Evolutionary conservation across 2,797 vertebrate species (phyloP).

Genomic region (Australoheros facetus): DNA sequence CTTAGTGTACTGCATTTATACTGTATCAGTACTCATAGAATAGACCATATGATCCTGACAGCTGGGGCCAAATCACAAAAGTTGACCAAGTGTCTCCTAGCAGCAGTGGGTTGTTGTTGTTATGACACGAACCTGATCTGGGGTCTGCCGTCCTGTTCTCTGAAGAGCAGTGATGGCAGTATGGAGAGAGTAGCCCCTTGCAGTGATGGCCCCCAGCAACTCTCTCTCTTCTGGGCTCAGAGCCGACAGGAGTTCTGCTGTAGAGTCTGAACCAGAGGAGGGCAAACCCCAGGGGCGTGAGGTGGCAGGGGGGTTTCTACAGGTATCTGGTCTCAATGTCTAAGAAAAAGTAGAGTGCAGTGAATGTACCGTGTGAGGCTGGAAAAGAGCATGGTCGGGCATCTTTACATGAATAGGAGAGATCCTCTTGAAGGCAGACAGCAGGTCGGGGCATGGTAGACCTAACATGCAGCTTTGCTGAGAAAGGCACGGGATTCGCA

Average conservation of each 20-base stretch:
- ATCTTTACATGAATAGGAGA: background rate
- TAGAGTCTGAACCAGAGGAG: conserved; percentile 73
- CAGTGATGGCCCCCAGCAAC: conserved; percentile 85
- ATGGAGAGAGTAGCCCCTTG: conserved; percentile 85
- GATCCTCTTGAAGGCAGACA: background rate
- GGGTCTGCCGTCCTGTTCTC: conserved; percentile 86
- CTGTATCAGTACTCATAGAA: background rate
- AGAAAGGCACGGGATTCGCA: conserved; percentile 42
- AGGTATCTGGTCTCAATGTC: conserved; percentile 79
- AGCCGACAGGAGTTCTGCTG: conserved; percentile 86
- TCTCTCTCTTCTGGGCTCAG: conserved; percentile 90
- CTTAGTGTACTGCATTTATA: conserved; percentile 25
- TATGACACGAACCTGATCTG: conserved; percentile 54
- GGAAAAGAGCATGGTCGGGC: background rate
- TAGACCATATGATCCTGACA: background rate
- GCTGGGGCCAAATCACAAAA: background rate
- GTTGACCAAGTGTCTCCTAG: background rate
- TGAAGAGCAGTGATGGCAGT: conserved; percentile 91
- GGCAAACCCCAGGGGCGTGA: conserved; percentile 51
- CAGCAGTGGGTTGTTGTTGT: background rate
- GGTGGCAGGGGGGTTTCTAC: conserved; percentile 62
- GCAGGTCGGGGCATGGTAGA: conserved; percentile 2
- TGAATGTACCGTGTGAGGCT: conserved; percentile 15
- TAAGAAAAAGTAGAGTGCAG: conserved; percentile 47
- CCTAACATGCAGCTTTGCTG: conserved; percentile 41